phyloP scores from a whole-genome alignment of 2,888 invertebrate genomes.

The Diaperis boleti region DNA sequence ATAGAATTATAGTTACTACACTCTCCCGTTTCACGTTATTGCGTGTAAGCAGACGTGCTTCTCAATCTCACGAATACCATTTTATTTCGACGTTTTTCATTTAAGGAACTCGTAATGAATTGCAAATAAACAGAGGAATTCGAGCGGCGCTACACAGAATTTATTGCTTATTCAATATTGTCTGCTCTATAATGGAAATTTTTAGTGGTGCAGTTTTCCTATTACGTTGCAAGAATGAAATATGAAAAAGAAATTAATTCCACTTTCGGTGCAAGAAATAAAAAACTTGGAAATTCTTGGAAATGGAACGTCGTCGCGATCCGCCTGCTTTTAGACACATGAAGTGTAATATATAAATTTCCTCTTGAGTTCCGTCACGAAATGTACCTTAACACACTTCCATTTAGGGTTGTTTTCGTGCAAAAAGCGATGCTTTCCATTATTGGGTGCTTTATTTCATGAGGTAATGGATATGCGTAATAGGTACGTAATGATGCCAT shows the following conservation, averaged over 20 bases:
- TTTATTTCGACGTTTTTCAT: slow-evolving; percentile 32
- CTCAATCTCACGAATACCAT: slow-evolving; percentile 36
- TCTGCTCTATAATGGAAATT: background rate
- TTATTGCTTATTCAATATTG: background rate
- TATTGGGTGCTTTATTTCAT: background rate
- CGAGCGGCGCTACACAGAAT: background rate
- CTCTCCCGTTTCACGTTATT: slow-evolving; percentile 30
- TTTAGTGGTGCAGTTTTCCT: background rate
- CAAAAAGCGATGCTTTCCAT: background rate
- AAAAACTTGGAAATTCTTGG: background rate
- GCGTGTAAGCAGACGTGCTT: slow-evolving; percentile 41
- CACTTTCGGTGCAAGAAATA: background rate
- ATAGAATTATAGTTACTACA: background rate
- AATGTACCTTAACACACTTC: background rate
- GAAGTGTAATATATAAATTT: background rate
- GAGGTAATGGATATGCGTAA: too few species aligned
- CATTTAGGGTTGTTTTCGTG: slow-evolving; percentile 1
- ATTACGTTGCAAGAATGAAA: background rate
- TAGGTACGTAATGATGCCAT: too few species aligned
- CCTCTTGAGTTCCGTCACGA: background rate
- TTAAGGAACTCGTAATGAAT: slow-evolving; percentile 6
- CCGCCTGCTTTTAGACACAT: background rate
- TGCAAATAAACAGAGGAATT: slow-evolving; percentile 5
- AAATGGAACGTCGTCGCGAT: background rate
- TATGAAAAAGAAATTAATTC: background rate